Evolutionary conservation across 1,140 invertebrate genomes (phyloP), one percentile per base, ranked within the genome.

Genomic region (Drosophila sulfurigaster): DNA sequence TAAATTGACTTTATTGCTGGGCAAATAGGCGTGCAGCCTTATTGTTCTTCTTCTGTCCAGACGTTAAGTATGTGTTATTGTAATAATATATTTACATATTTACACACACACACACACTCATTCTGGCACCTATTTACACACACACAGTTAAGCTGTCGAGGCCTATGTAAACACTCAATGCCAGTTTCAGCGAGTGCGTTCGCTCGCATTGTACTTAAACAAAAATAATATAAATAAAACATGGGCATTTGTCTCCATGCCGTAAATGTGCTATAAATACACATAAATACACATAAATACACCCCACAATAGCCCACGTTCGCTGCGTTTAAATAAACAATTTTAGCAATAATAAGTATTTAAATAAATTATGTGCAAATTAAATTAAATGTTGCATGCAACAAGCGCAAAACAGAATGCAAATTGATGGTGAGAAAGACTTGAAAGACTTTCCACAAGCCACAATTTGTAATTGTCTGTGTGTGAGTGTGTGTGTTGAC

Each of bases 1-100:
- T 88, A 88, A 88, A 88, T 88, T 88, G 83, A 88, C 80, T 88
- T 89, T 88, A 88, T 88, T 88, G 76, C 78, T 82, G 78, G 75
- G 77, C 83, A 88, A 88, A 88, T 88, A 88, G 83, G 80, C 83
- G 64, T 49, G 49, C 64, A 59, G 71, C 71, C 75, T 60, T 63
- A 41, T 56, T 60, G 49, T 65, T 64, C 59, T 51, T 60, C 48
- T 65, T 59, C 48, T 51, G 41, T 72, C 38, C 70, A 38, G 32
- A 38, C 56, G 65, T 87, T 88, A 87, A 88, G 83, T 88, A 74
- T 76, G 85, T 87, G 83, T 88, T 88, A 88, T 65, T 56, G 51
- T 73, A 52, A 65, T 81, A 81, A 80, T 75, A 78, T 89, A 83
- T 88, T 82, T 87, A 83, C 77, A 80, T 75, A 71, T 56, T 20